Evolutionary conservation across 2,797 vertebrate genomes (phyloP), one percentile per base, ranked within the genome.

Genomic region (Alectoris magna): DNA sequence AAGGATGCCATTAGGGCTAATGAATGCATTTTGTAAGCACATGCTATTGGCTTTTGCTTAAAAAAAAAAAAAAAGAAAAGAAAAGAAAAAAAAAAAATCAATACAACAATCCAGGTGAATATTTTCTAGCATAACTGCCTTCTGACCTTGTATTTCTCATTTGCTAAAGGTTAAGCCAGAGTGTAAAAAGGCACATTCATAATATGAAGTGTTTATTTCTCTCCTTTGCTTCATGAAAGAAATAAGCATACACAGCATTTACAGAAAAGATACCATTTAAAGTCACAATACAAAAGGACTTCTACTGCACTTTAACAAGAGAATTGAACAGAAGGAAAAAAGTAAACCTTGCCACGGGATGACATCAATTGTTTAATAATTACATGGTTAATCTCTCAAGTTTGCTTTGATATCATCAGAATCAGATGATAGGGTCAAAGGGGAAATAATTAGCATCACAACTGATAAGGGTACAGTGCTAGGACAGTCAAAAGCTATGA

Each of bases 61-160:
- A 92, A 90, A 95, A 97, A 26, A 48, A 48, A 49, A 51, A 26
- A 51, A 41, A 41, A 41, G 11, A 11, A 51, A 97, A 34, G 34
- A 51, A 97, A 41, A 41, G 11, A 11, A 51, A 97, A 34, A 6
- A 51, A 97, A 98, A 98, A 96, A 98, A 98, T 97, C 67, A 64
- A 87, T 73, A 58, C 89, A 94, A 95, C 96, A 98, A 97, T 97
- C 83, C 95, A 97, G 93, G 95, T 95, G 87, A 97, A 95, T 98
- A 96, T 97, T 98, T 98, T 97, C 93, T 96, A 95, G 97, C 93
- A 95, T 97, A 97, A 97, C 93, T 97, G 97, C 96, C 87, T 96
- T 97, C 96, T 97, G 95, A 96, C 88, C 85, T 94, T 82, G 83
- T 89, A 90, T 97, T 97, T 97, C 97, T 97, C 95, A 97, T 96